These are phyloP conservation scores for Corapipo altera DNA, from an alignment of 2,113 vertebrate species.

Conservation along the genomic window DNA sequence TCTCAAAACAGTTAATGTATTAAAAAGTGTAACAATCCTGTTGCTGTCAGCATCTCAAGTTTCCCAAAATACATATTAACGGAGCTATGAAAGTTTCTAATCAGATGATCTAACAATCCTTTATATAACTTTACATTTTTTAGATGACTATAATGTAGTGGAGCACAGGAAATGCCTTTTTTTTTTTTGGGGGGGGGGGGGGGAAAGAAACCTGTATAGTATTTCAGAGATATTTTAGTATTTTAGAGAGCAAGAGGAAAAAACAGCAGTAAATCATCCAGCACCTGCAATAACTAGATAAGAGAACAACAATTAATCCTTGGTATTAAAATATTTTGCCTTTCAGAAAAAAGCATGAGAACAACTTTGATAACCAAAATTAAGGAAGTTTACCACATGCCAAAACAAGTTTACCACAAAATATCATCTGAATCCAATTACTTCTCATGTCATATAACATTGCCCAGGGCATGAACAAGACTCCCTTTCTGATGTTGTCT, in stretches of 20 bases:
- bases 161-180: not conserved
- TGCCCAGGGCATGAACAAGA: not conserved
- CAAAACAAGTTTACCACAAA: conserved; percentile 31
- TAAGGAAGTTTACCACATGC: conserved; percentile 10
- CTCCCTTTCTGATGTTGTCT: not conserved
- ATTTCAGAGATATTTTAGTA: not conserved
- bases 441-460: not conserved
- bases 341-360: conserved; percentile 19
- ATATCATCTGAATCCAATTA: conserved; percentile 42
- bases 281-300: conserved; percentile 37
- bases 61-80: not conserved
- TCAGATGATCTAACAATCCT: not conserved
- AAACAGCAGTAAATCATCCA: conserved; percentile 13
- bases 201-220: not conserved
- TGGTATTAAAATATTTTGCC: conserved; percentile 30
- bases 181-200: too few species aligned
- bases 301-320: conserved; percentile 47
- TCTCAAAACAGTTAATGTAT: not conserved
- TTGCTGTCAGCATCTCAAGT: not conserved
- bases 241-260: not conserved
- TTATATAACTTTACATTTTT: not conserved
- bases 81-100: not conserved
- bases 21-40: not conserved
- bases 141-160: not conserved
- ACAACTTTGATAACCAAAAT: conserved; percentile 38